Conservation (phyloP, 2,113 vertebrate genomes). For the Plotosus lineatus region DNA sequence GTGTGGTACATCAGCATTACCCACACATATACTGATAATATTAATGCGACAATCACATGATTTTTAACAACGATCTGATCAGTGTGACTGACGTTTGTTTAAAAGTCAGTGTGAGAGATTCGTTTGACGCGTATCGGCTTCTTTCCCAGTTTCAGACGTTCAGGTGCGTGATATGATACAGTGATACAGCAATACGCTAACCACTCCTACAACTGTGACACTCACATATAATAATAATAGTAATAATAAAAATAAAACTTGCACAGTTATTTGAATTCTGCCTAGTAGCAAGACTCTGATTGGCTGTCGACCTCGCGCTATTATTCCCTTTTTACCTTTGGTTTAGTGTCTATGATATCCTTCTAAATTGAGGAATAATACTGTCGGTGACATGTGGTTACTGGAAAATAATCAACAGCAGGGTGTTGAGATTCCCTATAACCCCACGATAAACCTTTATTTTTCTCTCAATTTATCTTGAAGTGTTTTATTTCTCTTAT, state of each 20-base stretch:
- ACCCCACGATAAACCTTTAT: neutral
- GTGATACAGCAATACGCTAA: neutral
- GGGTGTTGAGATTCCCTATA: neutral
- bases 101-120: neutral
- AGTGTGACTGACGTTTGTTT: no score
- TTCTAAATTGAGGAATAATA: neutral
- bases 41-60: neutral
- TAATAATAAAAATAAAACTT: neutral
- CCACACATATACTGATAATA: neutral
- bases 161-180: no score
- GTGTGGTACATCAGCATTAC: neutral
- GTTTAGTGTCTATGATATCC: neutral
- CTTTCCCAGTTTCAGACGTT: neutral
- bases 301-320: neutral
- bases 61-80: no score
- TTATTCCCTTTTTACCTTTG: neutral
- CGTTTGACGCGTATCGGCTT: conserved; percentile 2
- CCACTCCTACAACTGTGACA: neutral
- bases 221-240: neutral
- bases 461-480: neutral
- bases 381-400: neutral
- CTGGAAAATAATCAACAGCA: neutral
- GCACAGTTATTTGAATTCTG: neutral
- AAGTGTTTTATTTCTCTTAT: neutral
- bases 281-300: neutral